Conservation (phyloP, 2,888 invertebrate genomes). For the Ornithoptera priamus region DNA sequence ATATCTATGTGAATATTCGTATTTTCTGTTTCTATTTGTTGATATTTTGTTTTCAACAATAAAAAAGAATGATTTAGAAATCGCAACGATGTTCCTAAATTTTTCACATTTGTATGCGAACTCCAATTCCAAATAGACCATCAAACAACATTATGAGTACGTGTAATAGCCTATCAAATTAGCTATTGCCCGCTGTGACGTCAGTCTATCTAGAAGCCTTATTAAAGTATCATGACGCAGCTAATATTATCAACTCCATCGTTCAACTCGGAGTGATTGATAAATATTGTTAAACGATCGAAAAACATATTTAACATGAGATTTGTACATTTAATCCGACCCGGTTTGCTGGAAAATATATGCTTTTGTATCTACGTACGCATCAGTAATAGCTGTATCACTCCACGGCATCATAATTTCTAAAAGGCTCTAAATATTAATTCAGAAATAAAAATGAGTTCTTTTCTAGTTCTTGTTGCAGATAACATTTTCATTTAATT, state of each 20-base stretch:
- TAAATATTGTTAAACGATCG: neutral
- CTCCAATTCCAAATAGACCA: conserved; percentile 7
- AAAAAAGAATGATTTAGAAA: too few relatives aligned
- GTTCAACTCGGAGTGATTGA: conserved; percentile 11
- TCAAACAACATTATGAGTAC: conserved; percentile 16
- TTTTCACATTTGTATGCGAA: neutral
- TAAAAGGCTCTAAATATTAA: too few relatives aligned
- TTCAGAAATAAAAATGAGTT: too few relatives aligned
- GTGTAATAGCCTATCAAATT: conserved; percentile 9
- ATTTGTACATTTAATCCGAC: neutral
- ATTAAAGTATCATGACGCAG: conserved; percentile 19
- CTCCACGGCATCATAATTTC: too few relatives aligned
- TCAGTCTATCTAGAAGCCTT: conserved; percentile 10
- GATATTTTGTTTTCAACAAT: too few relatives aligned
- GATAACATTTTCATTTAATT: too few relatives aligned
- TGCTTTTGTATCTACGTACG: too few relatives aligned
- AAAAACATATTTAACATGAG: neutral
- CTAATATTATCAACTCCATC: conserved; percentile 4
- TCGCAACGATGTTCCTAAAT: conserved; percentile 1
- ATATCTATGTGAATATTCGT: too few relatives aligned
- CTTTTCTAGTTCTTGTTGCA: too few relatives aligned
- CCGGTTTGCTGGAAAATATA: neutral
- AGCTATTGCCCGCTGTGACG: conserved; percentile 14
- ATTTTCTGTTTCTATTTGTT: too few relatives aligned
- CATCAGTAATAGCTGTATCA: too few relatives aligned